Evolutionary conservation across 2,113 vertebrate species (phyloP).

Genomic region (Atlantisia rogersi): DNA sequence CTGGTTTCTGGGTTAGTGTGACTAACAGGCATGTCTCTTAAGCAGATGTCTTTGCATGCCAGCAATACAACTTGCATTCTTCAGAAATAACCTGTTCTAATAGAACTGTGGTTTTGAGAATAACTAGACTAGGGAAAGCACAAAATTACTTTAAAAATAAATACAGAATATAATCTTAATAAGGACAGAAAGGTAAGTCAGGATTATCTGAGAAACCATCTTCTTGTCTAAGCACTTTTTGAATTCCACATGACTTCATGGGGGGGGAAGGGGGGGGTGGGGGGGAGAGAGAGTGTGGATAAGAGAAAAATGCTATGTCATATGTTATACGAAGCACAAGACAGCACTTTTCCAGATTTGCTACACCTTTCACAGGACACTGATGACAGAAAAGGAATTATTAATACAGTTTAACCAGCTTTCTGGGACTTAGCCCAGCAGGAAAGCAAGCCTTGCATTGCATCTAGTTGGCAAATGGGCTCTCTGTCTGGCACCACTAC

Average conservation of each 20-base stretch:
- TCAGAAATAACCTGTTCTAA: background rate
- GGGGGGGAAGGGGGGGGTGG: no score
- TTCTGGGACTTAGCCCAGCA: background rate
- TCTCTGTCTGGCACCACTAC: background rate
- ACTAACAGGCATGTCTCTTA: background rate
- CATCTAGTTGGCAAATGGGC: background rate
- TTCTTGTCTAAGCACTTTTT: background rate
- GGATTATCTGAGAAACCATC: background rate
- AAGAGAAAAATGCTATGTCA: background rate
- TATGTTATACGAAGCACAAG: background rate
- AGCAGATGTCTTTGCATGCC: background rate
- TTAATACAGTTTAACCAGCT: background rate
- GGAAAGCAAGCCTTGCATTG: background rate
- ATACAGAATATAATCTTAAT: background rate
- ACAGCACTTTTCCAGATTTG: background rate
- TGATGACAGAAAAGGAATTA: background rate
- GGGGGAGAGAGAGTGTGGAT: no score
- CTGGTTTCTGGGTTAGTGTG: background rate
- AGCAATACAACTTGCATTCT: background rate
- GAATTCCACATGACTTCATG: background rate
- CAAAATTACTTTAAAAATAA: background rate
- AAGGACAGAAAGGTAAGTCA: background rate
- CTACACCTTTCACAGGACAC: background rate
- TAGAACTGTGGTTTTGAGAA: background rate
- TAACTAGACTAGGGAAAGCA: background rate